These are phyloP conservation scores for Protomyctophum bolini DNA, from an alignment of 2,113 vertebrate genomes.

Conservation along the genomic window DNA sequence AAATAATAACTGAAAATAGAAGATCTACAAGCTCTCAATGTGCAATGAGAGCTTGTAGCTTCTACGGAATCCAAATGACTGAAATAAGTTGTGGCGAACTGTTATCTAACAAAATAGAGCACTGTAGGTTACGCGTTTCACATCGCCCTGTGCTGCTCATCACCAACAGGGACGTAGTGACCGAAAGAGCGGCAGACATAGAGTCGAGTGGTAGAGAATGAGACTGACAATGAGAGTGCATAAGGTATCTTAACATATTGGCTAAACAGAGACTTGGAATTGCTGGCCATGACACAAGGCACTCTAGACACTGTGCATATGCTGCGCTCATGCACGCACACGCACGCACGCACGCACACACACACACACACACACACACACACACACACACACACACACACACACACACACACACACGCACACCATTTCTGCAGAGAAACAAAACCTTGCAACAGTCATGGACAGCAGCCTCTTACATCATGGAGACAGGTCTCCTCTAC, in stretches of 20 bases:
- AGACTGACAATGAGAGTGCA: not conserved
- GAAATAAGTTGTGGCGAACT: too few relatives aligned
- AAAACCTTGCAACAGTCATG: not conserved
- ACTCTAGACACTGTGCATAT: not conserved
- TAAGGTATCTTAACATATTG: too few relatives aligned
- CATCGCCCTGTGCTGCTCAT: not conserved
- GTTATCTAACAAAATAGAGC: too few relatives aligned
- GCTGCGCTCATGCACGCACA: not conserved
- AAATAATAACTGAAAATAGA: too few relatives aligned
- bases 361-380: not conserved
- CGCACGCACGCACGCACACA: too few relatives aligned
- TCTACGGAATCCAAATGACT: too few relatives aligned
- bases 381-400: not conserved
- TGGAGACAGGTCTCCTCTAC: slow-evolving; percentile 54
- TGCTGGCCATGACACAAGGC: not conserved
- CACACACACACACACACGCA: not conserved
- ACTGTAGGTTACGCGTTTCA: too few relatives aligned
- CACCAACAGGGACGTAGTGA: not conserved
- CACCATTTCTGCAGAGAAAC: slow-evolving; percentile 20
- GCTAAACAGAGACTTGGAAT: not conserved
- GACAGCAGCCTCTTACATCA: slow-evolving; percentile 35
- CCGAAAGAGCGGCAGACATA: not conserved
- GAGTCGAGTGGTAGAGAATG: not conserved
- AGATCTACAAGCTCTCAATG: too few relatives aligned
- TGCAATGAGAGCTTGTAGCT: too few relatives aligned